Evolutionary conservation across 2,113 vertebrate genomes (phyloP).

Genomic region (Petaurus breviceps): DNA sequence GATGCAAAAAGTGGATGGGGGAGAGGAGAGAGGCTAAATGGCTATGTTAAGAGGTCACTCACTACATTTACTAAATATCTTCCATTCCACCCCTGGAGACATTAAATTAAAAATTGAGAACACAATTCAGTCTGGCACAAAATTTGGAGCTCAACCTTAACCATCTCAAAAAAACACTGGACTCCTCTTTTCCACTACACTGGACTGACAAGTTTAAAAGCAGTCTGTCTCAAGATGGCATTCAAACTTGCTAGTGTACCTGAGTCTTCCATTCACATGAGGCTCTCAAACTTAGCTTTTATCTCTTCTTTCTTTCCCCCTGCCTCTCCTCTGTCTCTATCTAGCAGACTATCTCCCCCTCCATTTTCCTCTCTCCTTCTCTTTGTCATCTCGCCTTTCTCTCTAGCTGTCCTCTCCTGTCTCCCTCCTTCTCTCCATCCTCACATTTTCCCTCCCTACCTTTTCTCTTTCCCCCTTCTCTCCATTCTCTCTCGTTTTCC

Average conservation of each 20-base stretch:
- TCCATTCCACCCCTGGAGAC: not conserved
- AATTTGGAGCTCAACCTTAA: not conserved
- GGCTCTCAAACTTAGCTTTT: not conserved
- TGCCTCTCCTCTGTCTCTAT: not conserved
- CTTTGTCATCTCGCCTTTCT: too few species aligned
- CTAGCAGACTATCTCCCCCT: too few species aligned
- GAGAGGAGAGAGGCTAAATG: not conserved
- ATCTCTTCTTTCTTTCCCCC: too few species aligned
- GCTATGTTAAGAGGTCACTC: not conserved
- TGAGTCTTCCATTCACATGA: not conserved
- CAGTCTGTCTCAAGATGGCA: not conserved
- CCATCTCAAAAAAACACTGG: too few species aligned
- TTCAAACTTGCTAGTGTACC: not conserved
- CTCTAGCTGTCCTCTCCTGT: too few species aligned
- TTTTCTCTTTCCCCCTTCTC: too few species aligned
- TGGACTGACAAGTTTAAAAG: not conserved
- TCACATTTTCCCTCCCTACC: too few species aligned
- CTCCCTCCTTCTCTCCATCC: too few species aligned
- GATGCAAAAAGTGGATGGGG: conserved; percentile 8
- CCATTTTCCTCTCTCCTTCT: not conserved
- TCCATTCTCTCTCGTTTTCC: too few species aligned
- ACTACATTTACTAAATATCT: conserved; percentile 45
- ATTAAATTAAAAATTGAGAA: conserved; percentile 5
- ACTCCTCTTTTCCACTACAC: not conserved
- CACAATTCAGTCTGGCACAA: not conserved